Evolutionary conservation across 30 jellyfish, hydroid and myxozoan genomes (phyloP), one percentile per base, ranked within the genome.

Genomic region (Aurelia aurita): DNA sequence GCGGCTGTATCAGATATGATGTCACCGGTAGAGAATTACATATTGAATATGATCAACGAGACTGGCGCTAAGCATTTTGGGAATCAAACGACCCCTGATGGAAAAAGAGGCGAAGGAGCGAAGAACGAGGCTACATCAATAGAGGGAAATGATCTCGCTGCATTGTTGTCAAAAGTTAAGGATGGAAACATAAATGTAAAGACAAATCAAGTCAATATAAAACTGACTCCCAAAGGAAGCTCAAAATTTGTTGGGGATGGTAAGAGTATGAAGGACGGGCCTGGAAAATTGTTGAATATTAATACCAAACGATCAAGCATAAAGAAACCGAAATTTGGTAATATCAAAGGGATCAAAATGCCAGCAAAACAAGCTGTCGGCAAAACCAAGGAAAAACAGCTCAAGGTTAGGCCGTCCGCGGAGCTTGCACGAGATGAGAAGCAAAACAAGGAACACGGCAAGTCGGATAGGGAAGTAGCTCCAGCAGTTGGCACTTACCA

Each of bases 21-120:
- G 91, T 82, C 91, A 22, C 91, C 91, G 15, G 46, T 82, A 45
- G 91, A 82, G 79, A 82, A 82, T 45, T 82, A 82, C 83, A 82
- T 82, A 19, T 39, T 82, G 70, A 68, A 82, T 46, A 82, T 82
- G 85, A 82, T 82, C 22, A 82, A 82, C 57, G 81, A 64, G 63
- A 58, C 91, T 1, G 91, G 91, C 1, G 85, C 75, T 20, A 47
- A 82, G 79, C 85, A 59, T 57, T 82, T 82, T 60, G 91, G 80
- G 28, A 82, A 82, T 53, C 76, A 54, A 29, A 63, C 90, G 11
- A 65, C 43, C 74, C 54, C 82, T 2, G 81, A 55, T 3, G 85
- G 91, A 32, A 82, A 82, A 29, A 69, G 91, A 19, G 85, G 61
- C 25, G 54, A 84, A 29, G 63, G 51, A 62, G 46, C 11, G 0